A percentile compares a stretch with the other conserved stretches of the same genome.
These are phyloP conservation scores for Meta bourneti DNA, from an alignment of 2,888 invertebrate genomes.

Conservation along the genomic window DNA sequence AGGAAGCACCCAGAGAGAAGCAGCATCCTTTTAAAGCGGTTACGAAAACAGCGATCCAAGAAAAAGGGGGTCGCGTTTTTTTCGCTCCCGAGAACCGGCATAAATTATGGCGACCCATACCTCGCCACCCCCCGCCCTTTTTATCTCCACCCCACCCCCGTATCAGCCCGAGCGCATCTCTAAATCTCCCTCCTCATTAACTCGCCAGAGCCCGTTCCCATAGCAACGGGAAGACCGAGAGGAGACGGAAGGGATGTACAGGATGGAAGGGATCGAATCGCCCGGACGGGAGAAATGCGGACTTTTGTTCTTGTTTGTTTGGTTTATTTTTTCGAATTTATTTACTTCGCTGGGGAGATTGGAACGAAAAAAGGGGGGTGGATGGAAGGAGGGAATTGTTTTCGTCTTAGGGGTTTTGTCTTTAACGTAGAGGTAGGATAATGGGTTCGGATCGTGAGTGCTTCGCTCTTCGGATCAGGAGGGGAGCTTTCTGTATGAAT, in stretches of 20 bases:
- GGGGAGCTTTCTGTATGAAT: too few species aligned
- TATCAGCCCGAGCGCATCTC: slow-evolving; percentile 43
- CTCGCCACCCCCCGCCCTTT: slow-evolving; percentile 13
- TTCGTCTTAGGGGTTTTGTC: too few species aligned
- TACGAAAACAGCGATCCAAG: slow-evolving; percentile 28
- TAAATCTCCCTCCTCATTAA: slow-evolving; percentile 52
- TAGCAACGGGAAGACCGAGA: slow-evolving; percentile 66
- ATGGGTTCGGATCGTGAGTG: slow-evolving; percentile 15
- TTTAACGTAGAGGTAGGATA: not conserved
- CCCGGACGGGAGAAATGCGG: not conserved
- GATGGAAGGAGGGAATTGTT: not conserved
- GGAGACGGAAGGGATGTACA: not conserved
- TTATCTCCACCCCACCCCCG: slow-evolving; percentile 10
- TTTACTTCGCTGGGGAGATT: not conserved
- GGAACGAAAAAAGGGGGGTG: not conserved
- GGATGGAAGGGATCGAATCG: not conserved
- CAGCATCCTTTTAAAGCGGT: not conserved
- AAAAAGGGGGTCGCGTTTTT: slow-evolving; percentile 22
- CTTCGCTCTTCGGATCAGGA: too few species aligned
- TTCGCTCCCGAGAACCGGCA: slow-evolving; percentile 43
- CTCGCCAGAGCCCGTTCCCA: slow-evolving; percentile 50
- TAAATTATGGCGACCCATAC: slow-evolving; percentile 65
- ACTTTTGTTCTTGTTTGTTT: not conserved
- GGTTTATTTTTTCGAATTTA: not conserved
- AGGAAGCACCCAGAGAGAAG: not conserved